Evolutionary conservation across 2,797 vertebrate species (phyloP).

Genomic region (Phataginus tetradactyla): DNA sequence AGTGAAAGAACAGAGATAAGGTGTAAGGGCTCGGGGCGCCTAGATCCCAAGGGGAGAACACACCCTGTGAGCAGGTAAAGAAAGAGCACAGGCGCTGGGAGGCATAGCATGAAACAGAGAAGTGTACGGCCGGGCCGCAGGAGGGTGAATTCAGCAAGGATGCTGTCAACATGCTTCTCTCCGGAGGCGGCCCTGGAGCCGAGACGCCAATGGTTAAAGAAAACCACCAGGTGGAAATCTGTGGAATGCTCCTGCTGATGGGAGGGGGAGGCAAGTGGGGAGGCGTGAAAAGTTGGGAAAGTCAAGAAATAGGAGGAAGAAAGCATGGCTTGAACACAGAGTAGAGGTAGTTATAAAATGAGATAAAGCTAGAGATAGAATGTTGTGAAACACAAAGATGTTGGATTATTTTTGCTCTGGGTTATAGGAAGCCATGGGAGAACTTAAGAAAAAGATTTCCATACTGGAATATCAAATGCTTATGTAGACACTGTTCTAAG

Average conservation of each 20-base stretch:
- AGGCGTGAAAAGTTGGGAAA: neutral
- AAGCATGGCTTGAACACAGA: neutral
- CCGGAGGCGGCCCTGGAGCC: too few species aligned
- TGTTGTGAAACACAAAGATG: neutral
- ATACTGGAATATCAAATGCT: neutral
- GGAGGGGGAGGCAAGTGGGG: neutral
- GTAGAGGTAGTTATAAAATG: neutral
- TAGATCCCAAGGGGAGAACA: neutral
- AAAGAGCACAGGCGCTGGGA: too few species aligned
- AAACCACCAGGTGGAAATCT: neutral
- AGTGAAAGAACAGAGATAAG: neutral
- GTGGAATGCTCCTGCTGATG: accelerated
- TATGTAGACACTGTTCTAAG: neutral
- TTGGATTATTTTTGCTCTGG: neutral
- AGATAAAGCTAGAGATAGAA: neutral
- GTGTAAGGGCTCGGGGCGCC: accelerated
- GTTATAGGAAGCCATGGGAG: neutral
- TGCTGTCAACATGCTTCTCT: neutral
- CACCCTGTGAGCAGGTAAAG: neutral
- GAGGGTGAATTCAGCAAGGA: neutral
- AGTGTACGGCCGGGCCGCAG: neutral
- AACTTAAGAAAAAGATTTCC: neutral
- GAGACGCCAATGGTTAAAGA: neutral
- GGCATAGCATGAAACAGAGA: neutral
- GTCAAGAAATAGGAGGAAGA: accelerated